Conservation (phyloP, 2,888 invertebrate genomes). For the Diplazon laetatorius region DNA sequence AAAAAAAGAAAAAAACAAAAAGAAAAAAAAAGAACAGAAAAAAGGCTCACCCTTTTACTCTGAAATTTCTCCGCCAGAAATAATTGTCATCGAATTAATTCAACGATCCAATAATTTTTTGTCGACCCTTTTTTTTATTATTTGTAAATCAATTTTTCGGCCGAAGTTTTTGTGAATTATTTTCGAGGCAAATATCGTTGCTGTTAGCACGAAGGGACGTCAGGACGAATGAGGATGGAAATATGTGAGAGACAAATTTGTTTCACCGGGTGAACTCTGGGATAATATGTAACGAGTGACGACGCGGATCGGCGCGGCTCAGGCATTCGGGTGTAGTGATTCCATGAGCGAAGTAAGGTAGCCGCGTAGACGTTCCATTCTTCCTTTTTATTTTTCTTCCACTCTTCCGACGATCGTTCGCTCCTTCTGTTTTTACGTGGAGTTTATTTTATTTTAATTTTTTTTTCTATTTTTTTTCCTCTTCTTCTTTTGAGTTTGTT, state of each 20-base stretch:
- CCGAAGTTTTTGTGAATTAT: not conserved
- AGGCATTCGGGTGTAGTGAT: conserved; percentile 44
- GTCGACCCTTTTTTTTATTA: too few relatives aligned
- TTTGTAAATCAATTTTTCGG: not conserved
- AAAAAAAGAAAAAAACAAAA: not conserved
- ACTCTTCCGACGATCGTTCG: conserved; percentile 41
- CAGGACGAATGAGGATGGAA: too few relatives aligned
- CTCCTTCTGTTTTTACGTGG: conserved; percentile 55
- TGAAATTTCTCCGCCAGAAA: not conserved
- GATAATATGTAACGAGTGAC: not conserved
- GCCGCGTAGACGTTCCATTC: conserved; percentile 46
- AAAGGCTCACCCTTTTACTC: too few relatives aligned
- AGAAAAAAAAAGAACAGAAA: not conserved
- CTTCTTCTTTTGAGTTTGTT: conserved; percentile 55
- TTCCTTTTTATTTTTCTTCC: conserved; percentile 50
- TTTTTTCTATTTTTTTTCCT: conserved; percentile 58
- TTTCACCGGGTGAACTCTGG: too few relatives aligned
- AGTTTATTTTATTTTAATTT: conserved; percentile 53
- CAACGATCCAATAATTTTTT: not conserved
- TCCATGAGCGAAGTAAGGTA: conserved; percentile 61
- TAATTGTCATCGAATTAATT: not conserved
- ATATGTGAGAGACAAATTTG: not conserved
- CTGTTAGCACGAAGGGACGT: too few relatives aligned
- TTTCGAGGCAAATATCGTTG: not conserved
- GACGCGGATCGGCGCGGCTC: conserved; percentile 4